phyloP scores from a whole-genome alignment of 2,113 vertebrate species.

The Dryoscopus gambensis region DNA sequence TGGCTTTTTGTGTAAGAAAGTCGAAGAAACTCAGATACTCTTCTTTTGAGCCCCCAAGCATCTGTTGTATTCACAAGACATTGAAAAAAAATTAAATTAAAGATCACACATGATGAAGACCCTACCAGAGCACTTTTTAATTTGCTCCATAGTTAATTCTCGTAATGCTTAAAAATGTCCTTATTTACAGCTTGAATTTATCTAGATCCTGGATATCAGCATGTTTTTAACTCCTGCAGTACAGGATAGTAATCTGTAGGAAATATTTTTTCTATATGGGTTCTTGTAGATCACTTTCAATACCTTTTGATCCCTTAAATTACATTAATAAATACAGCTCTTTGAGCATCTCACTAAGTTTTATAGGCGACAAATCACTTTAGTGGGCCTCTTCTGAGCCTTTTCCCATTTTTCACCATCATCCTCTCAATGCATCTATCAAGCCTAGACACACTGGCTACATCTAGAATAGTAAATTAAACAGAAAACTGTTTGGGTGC shows the following conservation, averaged over 20 bases:
- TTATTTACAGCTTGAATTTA: background rate
- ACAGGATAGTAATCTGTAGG: background rate
- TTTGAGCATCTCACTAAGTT: background rate
- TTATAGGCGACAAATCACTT: background rate
- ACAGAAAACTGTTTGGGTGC: background rate
- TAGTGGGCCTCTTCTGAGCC: background rate
- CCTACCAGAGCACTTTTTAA: background rate
- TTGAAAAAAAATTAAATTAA: background rate
- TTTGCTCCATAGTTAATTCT: background rate
- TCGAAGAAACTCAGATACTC: background rate
- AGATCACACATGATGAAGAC: background rate
- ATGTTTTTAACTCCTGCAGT: background rate
- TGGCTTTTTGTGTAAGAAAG: background rate
- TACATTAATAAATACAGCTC: background rate
- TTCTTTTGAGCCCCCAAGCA: background rate
- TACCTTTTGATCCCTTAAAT: background rate
- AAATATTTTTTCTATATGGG: background rate
- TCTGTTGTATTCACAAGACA: background rate
- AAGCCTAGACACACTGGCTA: background rate
- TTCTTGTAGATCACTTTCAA: background rate
- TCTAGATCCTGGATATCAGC: background rate
- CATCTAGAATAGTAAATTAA: constrained; percentile 13
- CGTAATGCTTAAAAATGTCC: background rate
- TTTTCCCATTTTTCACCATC: background rate
- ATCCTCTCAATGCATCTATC: background rate